phyloP scores from a whole-genome alignment of 2,113 vertebrate species.

The Talpa occidentalis region DNA sequence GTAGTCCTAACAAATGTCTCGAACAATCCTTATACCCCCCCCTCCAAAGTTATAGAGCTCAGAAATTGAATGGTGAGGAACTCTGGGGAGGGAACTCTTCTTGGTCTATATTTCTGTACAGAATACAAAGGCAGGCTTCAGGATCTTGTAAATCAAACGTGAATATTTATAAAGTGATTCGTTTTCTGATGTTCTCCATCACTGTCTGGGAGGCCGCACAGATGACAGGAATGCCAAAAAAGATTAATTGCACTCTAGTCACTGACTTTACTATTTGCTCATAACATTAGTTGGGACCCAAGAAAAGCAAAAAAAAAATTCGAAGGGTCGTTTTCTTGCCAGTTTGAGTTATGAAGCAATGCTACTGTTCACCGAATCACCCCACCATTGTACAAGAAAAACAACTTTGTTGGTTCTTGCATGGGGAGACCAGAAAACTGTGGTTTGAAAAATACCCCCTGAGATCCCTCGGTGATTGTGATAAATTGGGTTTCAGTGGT shows the following conservation, averaged over 20 bases:
- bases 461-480: slow-evolving; percentile 58
- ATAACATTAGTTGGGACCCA: slow-evolving; percentile 68
- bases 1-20: slow-evolving; percentile 51
- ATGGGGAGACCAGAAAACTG: slow-evolving; percentile 65
- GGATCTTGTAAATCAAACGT: slow-evolving; percentile 73
- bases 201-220: slow-evolving; percentile 60
- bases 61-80: slow-evolving; percentile 45
- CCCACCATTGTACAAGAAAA: slow-evolving; percentile 73
- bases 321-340: slow-evolving; percentile 67
- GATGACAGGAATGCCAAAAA: slow-evolving; percentile 71
- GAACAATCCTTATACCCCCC: background rate
- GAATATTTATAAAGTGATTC: slow-evolving; percentile 74
- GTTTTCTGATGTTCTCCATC: slow-evolving; percentile 72
- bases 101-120: slow-evolving; percentile 36
- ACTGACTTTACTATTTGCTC: slow-evolving; percentile 75
- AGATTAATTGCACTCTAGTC: slow-evolving; percentile 73
- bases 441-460: slow-evolving; percentile 46
- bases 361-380: slow-evolving; percentile 71
- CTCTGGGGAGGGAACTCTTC: slow-evolving; percentile 31
- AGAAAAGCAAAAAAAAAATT: slow-evolving; percentile 70
- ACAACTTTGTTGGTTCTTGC: slow-evolving; percentile 63
- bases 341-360: slow-evolving; percentile 77
- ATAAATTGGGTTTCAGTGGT: slow-evolving; percentile 59
- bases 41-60: slow-evolving; percentile 37
- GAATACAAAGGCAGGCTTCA: slow-evolving; percentile 67